Percentiles rank a stretch among this genome's conserved stretches.
These are phyloP conservation scores for Neopipo cinnamomea DNA, from an alignment of 2,113 vertebrate species.

Conservation along the genomic window DNA sequence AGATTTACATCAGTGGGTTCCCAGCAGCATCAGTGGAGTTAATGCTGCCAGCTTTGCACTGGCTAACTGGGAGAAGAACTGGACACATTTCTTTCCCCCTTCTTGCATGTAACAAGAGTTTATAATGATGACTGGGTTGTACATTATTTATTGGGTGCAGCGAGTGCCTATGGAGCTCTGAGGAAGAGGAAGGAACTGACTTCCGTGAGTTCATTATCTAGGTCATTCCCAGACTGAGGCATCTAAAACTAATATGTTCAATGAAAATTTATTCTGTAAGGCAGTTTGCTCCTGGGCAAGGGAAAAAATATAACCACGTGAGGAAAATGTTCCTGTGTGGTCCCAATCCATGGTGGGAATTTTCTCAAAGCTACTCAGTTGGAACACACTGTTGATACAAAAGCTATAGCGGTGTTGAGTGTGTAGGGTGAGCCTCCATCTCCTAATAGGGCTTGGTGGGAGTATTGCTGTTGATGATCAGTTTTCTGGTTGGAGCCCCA, in stretches of 20 bases:
- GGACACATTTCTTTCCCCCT: not conserved
- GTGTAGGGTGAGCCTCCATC: not conserved
- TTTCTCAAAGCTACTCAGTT: not conserved
- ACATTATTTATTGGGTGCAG: conserved; percentile 40
- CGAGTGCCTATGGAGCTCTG: not conserved
- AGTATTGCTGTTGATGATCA: not conserved
- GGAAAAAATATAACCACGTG: not conserved
- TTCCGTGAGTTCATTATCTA: not conserved
- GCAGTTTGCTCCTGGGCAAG: not conserved
- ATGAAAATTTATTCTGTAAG: conserved; percentile 40
- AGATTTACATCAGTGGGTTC: not conserved
- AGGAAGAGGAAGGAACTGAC: not conserved
- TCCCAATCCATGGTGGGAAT: not conserved
- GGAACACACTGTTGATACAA: not conserved
- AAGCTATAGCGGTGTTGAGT: not conserved
- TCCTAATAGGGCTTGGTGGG: not conserved
- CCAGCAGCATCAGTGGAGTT: not conserved
- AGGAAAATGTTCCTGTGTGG: accelerated
- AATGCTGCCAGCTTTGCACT: not conserved
- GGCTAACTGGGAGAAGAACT: not conserved
- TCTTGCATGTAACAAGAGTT: not conserved
- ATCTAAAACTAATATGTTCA: conserved; percentile 13
- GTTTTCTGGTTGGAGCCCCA: not conserved
- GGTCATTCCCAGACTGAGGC: not conserved
- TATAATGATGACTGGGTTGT: conserved; percentile 22